Evolutionary conservation across 2,888 invertebrate species (phyloP), one percentile per base, ranked within the genome.

Genomic region (Protonemura montana): DNA sequence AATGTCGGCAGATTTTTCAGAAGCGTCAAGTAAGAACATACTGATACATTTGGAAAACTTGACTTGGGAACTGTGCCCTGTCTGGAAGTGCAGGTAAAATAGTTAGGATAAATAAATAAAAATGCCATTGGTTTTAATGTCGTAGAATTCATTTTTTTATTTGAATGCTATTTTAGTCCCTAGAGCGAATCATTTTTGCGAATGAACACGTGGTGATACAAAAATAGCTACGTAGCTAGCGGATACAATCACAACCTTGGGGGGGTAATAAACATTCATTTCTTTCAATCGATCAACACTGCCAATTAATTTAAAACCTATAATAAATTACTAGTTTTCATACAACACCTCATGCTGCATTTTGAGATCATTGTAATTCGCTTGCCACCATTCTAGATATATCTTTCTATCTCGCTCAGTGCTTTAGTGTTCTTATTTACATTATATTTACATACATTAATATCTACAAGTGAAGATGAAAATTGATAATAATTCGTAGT

Each of bases 171-270:
- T 76, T n/a, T 41, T 41, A 41, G 35, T 82, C 26, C 13, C 41
- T 82, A 21, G 30, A 82, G 30, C 78, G 3, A 41, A 82, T 41
- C 42, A 82, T 35, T 82, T 26, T 25, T 26, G 29, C 27, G 21
- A 82, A 82, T 41, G 41, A 41, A 82, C 42, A 82, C 82, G 16
- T 35, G 82, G 41, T 41, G 26, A 82, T 41, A 82, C 41, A 82
- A 82, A 82, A 82, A 82, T 82, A 82, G 30, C 82, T 82, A 82
- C 82, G 3, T 41, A 82, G 26, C 82, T 41, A 82, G 26, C 82
- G n/a, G 78, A 78, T 26, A 82, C 82, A 82, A 82, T 82, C 82
- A 82, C 42, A 41, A 82, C 82, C 82, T 82, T 82, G 41, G 25
- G 26, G n/a, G 30, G 59, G 59, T 59, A 59, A 59, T 59, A 59